A percentile compares a stretch with the other conserved stretches of the same genome.
Evolutionary conservation across 2,797 vertebrate genomes (phyloP).

Genomic region (Siniperca scherzeri): DNA sequence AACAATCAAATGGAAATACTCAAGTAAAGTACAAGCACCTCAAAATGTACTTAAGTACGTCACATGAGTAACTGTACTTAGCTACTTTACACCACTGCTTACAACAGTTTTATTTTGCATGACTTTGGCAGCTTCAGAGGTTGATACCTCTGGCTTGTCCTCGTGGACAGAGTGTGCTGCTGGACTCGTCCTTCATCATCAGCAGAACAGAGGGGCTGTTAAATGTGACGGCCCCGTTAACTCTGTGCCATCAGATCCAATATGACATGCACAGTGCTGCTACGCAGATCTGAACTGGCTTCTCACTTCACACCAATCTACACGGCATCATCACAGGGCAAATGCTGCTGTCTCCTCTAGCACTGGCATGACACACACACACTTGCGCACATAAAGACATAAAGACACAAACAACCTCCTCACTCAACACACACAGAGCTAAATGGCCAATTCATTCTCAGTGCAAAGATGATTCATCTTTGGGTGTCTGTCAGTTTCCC

Average conservation of each 20-base stretch:
- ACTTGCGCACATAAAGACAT: constrained; percentile 7
- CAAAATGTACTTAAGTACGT: background rate
- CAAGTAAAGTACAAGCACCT: background rate
- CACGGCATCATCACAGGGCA: constrained; percentile 72
- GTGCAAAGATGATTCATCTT: constrained; percentile 62
- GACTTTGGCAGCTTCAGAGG: constrained; percentile 11
- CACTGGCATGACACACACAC: constrained; percentile 42
- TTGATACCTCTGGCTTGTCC: constrained; percentile 35
- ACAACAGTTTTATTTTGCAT: background rate
- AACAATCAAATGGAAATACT: background rate
- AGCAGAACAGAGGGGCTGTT: constrained; percentile 60
- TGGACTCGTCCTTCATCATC: constrained; percentile 55
- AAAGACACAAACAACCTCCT: constrained; percentile 30
- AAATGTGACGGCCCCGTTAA: constrained; percentile 68
- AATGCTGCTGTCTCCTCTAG: constrained; percentile 79
- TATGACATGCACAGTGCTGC: constrained; percentile 77
- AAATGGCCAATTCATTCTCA: constrained; percentile 63
- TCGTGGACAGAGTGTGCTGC: constrained; percentile 30
- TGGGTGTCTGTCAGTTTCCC: constrained; percentile 55
- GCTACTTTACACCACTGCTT: background rate
- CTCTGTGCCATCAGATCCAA: constrained; percentile 71
- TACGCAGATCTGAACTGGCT: constrained; percentile 78
- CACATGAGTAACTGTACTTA: background rate
- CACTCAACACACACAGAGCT: constrained; percentile 37
- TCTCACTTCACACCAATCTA: constrained; percentile 82